These are phyloP conservation scores for Triops cancriformis DNA, from an alignment of 1,140 invertebrate genomes.

Conservation along the genomic window DNA sequence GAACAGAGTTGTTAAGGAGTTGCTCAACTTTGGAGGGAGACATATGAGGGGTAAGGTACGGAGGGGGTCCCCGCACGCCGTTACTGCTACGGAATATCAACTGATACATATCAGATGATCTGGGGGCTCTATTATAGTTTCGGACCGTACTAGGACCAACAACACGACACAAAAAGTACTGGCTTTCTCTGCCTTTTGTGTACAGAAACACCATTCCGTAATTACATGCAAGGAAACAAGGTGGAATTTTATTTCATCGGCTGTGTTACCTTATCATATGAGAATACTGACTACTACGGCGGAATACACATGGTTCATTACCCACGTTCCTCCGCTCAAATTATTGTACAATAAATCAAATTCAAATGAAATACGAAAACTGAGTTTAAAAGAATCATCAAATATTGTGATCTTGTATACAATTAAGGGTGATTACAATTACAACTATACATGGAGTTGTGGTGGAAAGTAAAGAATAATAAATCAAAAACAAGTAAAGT, in stretches of 20 bases:
- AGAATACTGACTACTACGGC: too few relatives aligned
- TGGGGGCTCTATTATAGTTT: neutral
- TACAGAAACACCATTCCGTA: neutral
- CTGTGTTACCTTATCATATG: too few relatives aligned
- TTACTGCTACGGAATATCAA: neutral
- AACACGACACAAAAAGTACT: neutral
- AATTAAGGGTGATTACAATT: too few relatives aligned
- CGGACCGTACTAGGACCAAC: neutral
- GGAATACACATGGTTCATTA: too few relatives aligned
- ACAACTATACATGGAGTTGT: too few relatives aligned
- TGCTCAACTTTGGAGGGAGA: neutral
- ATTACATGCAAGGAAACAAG: neutral
- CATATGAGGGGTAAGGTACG: constrained; percentile 12
- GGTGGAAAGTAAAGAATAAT: too few relatives aligned
- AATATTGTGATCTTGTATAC: too few relatives aligned
- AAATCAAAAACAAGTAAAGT: too few relatives aligned
- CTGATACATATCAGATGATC: constrained; percentile 4
- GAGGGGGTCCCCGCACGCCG: neutral
- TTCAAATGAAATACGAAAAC: too few relatives aligned
- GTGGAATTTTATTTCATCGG: neutral
- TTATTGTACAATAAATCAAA: too few relatives aligned
- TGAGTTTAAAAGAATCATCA: too few relatives aligned
- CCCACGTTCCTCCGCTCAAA: too few relatives aligned
- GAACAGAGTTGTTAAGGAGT: neutral
- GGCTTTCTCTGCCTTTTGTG: neutral